Conservation (phyloP, 2,797 vertebrate genomes). For the Lacerta agilis region DNA sequence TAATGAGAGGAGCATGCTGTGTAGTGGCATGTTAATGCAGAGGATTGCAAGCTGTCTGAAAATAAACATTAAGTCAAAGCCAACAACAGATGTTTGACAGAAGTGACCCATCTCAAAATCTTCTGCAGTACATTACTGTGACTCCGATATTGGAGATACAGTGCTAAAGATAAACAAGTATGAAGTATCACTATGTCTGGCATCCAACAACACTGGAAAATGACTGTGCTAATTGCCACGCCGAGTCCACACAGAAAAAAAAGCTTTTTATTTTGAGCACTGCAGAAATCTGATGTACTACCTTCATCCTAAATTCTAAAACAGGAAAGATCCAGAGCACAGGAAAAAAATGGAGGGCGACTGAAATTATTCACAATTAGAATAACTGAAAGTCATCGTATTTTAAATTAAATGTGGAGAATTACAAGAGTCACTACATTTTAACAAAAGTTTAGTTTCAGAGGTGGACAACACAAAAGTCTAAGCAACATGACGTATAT, state of each 20-base stretch:
- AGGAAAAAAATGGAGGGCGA: neutral
- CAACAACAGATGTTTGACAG: slow-evolving; percentile 37
- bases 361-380: neutral
- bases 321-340: neutral
- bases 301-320: neutral
- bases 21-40: neutral
- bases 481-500: neutral
- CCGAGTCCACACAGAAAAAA: neutral
- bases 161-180: slow-evolving; percentile 28
- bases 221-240: slow-evolving; percentile 19
- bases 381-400: neutral
- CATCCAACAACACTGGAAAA: slow-evolving; percentile 35
- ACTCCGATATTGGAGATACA: slow-evolving; percentile 10
- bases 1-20: slow-evolving; percentile 11
- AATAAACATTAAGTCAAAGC: slow-evolving; percentile 37
- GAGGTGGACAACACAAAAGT: neutral
- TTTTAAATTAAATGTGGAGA: neutral
- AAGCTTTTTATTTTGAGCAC: slow-evolving; percentile 30
- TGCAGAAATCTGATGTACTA: neutral
- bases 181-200: neutral
- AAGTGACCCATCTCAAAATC: slow-evolving; percentile 21
- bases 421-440: neutral
- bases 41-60: slow-evolving; percentile 5
- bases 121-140: neutral
- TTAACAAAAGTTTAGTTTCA: neutral